phyloP scores from a whole-genome alignment of 2,888 invertebrate species.

The Strigamia crassipes region DNA sequence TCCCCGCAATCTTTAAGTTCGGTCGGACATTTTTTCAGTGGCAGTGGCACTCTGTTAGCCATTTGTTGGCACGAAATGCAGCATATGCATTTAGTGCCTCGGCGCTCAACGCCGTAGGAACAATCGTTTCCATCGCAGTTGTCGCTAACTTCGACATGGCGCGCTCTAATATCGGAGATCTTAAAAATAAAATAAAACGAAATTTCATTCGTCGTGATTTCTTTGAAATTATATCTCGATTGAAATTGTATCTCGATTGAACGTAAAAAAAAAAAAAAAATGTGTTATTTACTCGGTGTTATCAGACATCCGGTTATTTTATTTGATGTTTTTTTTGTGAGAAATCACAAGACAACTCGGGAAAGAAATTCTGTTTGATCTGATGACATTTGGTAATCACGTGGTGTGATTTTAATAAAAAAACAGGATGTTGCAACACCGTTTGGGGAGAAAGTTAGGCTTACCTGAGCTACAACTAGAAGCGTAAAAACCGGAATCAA shows the following conservation, averaged over 20 bases:
- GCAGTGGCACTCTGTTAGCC: neutral
- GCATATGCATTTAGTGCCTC: neutral
- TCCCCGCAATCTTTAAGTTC: neutral
- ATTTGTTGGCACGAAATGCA: neutral
- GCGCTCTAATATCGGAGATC: neutral
- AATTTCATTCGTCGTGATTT: neutral
- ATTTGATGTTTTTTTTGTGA: neutral
- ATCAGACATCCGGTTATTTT: neutral
- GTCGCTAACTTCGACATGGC: neutral
- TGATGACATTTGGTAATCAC: neutral
- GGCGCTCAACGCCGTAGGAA: neutral
- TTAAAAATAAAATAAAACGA: neutral
- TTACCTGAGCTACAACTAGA: neutral
- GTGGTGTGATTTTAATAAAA: neutral
- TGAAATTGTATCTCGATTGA: too few relatives aligned
- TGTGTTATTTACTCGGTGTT: too few relatives aligned
- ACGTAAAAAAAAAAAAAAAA: too few relatives aligned
- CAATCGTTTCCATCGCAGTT: neutral
- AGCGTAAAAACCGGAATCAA: neutral
- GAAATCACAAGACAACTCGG: neutral
- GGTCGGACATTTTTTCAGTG: neutral
- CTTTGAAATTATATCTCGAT: neutral
- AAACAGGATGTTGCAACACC: neutral
- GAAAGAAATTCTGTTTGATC: neutral
- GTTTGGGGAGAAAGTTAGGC: neutral